Percentiles rank a stretch among this genome's conserved stretches.
These are phyloP conservation scores for Anorthoa munda DNA, from an alignment of 2,888 invertebrate genomes.

Conservation along the genomic window DNA sequence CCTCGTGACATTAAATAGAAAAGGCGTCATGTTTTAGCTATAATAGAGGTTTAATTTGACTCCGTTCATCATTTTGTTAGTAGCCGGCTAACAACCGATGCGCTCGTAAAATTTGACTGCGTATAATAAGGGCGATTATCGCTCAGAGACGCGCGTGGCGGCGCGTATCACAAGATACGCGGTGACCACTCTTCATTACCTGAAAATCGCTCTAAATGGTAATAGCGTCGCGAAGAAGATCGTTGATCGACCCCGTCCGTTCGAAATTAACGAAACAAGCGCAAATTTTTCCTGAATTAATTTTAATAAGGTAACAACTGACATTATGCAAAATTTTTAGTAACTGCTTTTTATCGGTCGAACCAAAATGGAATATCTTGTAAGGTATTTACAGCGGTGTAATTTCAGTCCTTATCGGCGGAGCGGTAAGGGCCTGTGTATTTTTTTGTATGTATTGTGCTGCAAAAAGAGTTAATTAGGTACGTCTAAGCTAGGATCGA, in stretches of 20 bases:
- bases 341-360: constrained; percentile 78
- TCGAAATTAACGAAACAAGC: constrained; percentile 84
- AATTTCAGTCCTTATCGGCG: constrained; percentile 72
- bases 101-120: constrained; percentile 90
- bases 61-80: constrained; percentile 85
- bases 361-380: constrained; percentile 76
- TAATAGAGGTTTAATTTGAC: constrained; percentile 85
- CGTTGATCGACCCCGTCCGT: constrained; percentile 76
- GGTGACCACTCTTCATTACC: constrained; percentile 85
- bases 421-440: constrained; percentile 44
- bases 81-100: constrained; percentile 85
- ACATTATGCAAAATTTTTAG: constrained; percentile 77
- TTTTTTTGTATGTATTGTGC: constrained; percentile 63
- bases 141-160: constrained; percentile 81
- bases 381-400: constrained; percentile 69
- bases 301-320: constrained; percentile 85
- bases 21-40: constrained; percentile 77
- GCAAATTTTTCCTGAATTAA: constrained; percentile 84
- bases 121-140: constrained; percentile 88
- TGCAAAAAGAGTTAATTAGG: constrained; percentile 73
- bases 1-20: constrained; percentile 80
- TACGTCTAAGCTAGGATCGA: constrained; percentile 77
- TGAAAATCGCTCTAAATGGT: constrained; percentile 89
- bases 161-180: constrained; percentile 77
- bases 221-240: constrained; percentile 80